These are phyloP conservation scores for Andrena flavipes DNA, from an alignment of 2,888 invertebrate species.

Conservation along the genomic window DNA sequence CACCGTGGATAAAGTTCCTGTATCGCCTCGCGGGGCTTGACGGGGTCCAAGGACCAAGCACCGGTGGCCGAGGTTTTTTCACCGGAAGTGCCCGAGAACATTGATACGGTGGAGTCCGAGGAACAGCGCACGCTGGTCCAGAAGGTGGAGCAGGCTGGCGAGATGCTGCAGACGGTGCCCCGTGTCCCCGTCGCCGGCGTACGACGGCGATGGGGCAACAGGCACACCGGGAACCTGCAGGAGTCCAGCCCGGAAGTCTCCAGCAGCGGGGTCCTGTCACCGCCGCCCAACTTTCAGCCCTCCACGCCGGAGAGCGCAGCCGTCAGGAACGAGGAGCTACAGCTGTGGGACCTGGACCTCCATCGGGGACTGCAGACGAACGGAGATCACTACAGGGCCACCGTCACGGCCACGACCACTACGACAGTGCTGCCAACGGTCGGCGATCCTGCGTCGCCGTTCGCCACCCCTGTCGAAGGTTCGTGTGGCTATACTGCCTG, in stretches of 20 bases:
- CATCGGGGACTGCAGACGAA: conserved; percentile 82
- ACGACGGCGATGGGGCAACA: conserved; percentile 80
- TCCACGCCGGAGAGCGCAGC: conserved; percentile 90
- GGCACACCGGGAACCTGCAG: conserved; percentile 74
- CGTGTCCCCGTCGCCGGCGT: conserved; percentile 81
- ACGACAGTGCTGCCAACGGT: conserved; percentile 63
- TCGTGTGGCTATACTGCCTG: conserved; percentile 34
- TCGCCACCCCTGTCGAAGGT: conserved; percentile 79
- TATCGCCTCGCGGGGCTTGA: not conserved
- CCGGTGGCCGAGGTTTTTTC: not conserved
- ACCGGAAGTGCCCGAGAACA: conserved; percentile 26
- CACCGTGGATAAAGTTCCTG: not conserved
- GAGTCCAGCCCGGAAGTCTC: conserved; percentile 83
- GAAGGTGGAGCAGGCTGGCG: conserved; percentile 62
- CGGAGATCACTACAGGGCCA: conserved; percentile 48
- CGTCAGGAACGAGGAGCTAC: conserved; percentile 89
- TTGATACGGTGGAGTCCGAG: conserved; percentile 53
- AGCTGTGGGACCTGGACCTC: conserved; percentile 91
- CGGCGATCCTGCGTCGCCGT: conserved; percentile 72
- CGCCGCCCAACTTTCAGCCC: conserved; percentile 90
- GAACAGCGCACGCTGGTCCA: conserved; percentile 49
- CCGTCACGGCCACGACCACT: conserved; percentile 39
- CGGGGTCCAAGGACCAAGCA: not conserved
- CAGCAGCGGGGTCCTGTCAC: conserved; percentile 86
- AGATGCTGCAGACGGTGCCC: conserved; percentile 81